Evolutionary conservation across 2,888 invertebrate genomes (phyloP).

Genomic region (Cabera pusaria): DNA sequence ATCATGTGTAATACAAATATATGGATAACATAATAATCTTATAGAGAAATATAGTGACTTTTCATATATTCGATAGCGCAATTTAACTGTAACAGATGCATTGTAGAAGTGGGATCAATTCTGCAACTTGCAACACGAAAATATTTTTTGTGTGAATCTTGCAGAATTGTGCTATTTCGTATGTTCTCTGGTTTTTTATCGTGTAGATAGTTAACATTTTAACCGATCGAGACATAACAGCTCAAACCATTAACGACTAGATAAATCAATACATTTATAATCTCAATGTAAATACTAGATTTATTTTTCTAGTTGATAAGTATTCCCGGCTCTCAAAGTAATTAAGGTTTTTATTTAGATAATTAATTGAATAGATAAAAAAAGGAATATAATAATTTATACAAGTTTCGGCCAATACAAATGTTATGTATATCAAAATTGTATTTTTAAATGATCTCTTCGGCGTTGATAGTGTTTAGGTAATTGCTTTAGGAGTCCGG

Average conservation of each 20-base stretch:
- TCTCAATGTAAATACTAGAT: conserved; percentile 80
- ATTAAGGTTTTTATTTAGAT: conserved; percentile 73
- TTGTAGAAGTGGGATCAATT: background rate
- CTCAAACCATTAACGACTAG: conserved; percentile 79
- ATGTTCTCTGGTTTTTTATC: conserved; percentile 36
- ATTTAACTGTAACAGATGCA: conserved; percentile 6
- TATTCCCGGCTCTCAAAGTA: conserved; percentile 83
- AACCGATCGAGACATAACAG: conserved; percentile 60
- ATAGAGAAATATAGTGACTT: conserved; percentile 21
- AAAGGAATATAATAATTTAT: conserved; percentile 64
- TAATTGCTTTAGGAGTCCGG: conserved; percentile 82
- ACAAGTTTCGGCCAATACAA: conserved; percentile 78
- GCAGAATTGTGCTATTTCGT: background rate
- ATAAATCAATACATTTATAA: conserved; percentile 75
- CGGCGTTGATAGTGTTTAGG: conserved; percentile 70
- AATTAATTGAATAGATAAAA: conserved; percentile 58
- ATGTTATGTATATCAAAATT: conserved; percentile 79
- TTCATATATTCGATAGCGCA: conserved; percentile 22
- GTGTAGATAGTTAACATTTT: conserved; percentile 43
- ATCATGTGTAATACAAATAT: conserved; percentile 33
- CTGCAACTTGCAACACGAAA: too few relatives aligned
- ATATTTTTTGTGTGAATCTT: too few relatives aligned
- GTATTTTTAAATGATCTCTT: conserved; percentile 82
- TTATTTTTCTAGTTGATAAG: conserved; percentile 69
- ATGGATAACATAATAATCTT: conserved; percentile 28